Base-by-base conservation (phyloP, 2,888 invertebrate species). In the Cinara cedri region DNA sequence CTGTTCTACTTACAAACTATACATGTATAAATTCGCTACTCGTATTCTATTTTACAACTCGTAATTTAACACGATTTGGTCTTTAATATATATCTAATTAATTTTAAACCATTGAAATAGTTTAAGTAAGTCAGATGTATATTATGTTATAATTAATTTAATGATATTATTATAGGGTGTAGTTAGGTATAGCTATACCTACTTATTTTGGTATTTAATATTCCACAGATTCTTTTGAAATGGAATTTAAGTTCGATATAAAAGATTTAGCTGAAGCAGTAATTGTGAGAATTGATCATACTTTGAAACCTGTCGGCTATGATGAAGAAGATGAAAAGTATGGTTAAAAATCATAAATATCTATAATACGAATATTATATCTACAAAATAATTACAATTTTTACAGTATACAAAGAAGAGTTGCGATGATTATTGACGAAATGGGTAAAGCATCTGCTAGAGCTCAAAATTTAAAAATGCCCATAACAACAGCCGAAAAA, bases 381-480 rank as follows among this genome's bases (percentile, higher is more conserved):
- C 3, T 60, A 6, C 3, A 16, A 34, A 34, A 26, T 66, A 65
- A 65, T 65, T 42, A 44, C 19, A 65, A 34, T 42, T 14, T 19
- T 44, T 62, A 51, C 46, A 78, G 78, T n/a, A 34, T 78, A 70
- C 78, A 78, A 62, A 51, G 42, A 24, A 70, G 51, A 62, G 49
- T 78, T 10, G 60, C 78, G 1, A 78, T 78, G 78, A 86, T 93
- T 68, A 87, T 94, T 44, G 92, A 93, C 85, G 87, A 86, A 11
- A 88, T 94, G 84, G 94, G 94, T 0, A 88, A 90, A 84, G 89
- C 90, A 80, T 94, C 94, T 3, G 91, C 93, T 0, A 85, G 86
- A 19, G 92, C 93, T 3, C 94, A 94, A 86, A 91, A 91, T 2
- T 87, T 94, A 1, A 89, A 87, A 83, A 92, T 90, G 84, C 89